A percentile compares a stretch with the other conserved stretches of the same genome.
phyloP scores from a whole-genome alignment of 2,888 invertebrate species.

The Ephialtes manifestator region DNA sequence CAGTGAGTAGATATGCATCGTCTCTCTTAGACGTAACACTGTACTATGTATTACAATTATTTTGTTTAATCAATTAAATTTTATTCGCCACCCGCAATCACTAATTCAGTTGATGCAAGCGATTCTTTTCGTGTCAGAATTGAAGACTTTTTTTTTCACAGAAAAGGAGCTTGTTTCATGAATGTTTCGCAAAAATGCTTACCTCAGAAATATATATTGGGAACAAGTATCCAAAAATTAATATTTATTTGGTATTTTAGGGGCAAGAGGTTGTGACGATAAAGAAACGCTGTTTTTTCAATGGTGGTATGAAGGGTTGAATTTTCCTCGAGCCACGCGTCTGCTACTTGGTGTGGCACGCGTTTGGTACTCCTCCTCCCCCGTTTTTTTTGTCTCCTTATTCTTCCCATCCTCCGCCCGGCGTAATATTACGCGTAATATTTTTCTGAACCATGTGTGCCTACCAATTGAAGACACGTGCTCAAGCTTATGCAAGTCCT shows the following conservation, averaged over 20 bases:
- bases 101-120: neutral
- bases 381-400: constrained; percentile 31
- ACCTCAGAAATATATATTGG: neutral
- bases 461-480: constrained; percentile 54
- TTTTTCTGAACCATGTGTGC: constrained; percentile 57
- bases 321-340: constrained; percentile 51
- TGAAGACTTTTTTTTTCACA: too few relatives aligned
- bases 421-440: constrained; percentile 50
- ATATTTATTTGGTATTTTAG: neutral
- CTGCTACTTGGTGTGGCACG: constrained; percentile 50
- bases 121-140: neutral
- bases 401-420: constrained; percentile 45
- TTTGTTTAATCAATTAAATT: too few relatives aligned
- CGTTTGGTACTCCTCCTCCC: constrained; percentile 46
- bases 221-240: neutral
- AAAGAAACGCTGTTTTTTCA: constrained; percentile 13
- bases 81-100: neutral
- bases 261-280: constrained; percentile 12
- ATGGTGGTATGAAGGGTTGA: constrained; percentile 49
- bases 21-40: too few relatives aligned
- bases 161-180: too few relatives aligned
- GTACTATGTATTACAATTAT: too few relatives aligned
- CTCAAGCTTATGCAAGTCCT: constrained; percentile 55
- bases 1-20: too few relatives aligned
- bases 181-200: too few relatives aligned